These are phyloP conservation scores for Sminthurinus aureus DNA, from an alignment of 2,888 invertebrate species.

Conservation along the genomic window DNA sequence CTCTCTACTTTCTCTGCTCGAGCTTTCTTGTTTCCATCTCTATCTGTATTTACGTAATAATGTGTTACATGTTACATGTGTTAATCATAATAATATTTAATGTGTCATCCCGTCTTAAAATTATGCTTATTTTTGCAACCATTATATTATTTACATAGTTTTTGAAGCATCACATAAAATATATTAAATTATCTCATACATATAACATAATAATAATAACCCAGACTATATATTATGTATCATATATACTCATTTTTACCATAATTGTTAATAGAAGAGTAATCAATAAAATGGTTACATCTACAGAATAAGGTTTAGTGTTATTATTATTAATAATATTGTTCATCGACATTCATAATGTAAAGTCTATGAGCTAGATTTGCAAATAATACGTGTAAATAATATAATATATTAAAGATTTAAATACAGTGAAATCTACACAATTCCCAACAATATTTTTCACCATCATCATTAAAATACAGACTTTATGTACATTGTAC, in stretches of 20 bases:
- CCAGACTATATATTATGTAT: background rate
- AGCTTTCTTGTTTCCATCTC: no score
- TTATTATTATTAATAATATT: background rate
- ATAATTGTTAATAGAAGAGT: background rate
- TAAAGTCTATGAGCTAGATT: constrained; percentile 1
- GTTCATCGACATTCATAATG: background rate
- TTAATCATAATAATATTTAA: no score
- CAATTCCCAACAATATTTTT: constrained; percentile 28
- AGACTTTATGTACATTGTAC: background rate
- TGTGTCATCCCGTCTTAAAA: no score
- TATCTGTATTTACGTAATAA: no score
- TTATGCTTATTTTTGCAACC: no score
- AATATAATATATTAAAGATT: constrained; percentile 24
- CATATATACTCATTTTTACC: background rate
- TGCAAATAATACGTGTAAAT: constrained; percentile 15
- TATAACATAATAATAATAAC: background rate
- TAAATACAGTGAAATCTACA: constrained; percentile 42
- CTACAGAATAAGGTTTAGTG: background rate
- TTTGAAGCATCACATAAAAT: no score
- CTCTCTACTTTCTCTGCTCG: no score
- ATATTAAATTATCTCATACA: background rate
- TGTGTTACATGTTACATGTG: no score
- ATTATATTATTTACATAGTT: no score
- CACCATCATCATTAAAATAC: background rate
- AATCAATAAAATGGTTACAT: background rate